phyloP scores from a whole-genome alignment of 2,888 invertebrate species.

The Cephus pulcher region DNA sequence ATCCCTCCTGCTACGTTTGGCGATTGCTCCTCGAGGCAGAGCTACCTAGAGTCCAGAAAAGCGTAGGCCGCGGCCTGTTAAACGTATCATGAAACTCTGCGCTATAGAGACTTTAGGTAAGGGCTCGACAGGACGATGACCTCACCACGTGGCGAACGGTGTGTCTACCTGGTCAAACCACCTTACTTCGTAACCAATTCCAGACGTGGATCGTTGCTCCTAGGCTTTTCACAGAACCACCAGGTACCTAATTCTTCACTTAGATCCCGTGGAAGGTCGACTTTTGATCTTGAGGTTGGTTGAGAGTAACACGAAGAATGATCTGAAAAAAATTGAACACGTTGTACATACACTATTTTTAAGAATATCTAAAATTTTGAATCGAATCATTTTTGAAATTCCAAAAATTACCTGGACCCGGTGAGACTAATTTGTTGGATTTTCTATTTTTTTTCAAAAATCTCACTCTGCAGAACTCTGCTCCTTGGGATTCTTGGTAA shows the following conservation, averaged over 20 bases:
- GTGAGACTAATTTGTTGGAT: neutral
- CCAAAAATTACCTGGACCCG: neutral
- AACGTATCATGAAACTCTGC: neutral
- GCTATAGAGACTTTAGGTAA: slow-evolving; percentile 36
- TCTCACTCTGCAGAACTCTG: neutral
- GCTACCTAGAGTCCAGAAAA: neutral
- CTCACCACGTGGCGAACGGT: slow-evolving; percentile 53
- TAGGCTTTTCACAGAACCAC: slow-evolving; percentile 4
- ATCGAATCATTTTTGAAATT: too few relatives aligned
- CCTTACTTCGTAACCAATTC: slow-evolving; percentile 50
- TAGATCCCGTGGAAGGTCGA: neutral
- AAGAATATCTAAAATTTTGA: neutral
- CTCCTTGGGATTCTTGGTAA: neutral
- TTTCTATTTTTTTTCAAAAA: neutral
- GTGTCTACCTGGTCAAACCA: slow-evolving; percentile 55
- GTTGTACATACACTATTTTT: neutral
- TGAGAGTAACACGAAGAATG: neutral
- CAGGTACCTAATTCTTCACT: neutral
- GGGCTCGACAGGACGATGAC: slow-evolving; percentile 53
- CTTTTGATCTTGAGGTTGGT: neutral
- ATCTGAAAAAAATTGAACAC: neutral
- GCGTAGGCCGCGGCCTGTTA: neutral
- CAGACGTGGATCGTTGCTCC: slow-evolving; percentile 43
- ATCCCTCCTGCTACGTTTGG: neutral
- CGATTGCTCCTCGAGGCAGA: neutral